phyloP scores from a whole-genome alignment of 64 coral and sea anemone genomes.

The Anthopleura sola region DNA sequence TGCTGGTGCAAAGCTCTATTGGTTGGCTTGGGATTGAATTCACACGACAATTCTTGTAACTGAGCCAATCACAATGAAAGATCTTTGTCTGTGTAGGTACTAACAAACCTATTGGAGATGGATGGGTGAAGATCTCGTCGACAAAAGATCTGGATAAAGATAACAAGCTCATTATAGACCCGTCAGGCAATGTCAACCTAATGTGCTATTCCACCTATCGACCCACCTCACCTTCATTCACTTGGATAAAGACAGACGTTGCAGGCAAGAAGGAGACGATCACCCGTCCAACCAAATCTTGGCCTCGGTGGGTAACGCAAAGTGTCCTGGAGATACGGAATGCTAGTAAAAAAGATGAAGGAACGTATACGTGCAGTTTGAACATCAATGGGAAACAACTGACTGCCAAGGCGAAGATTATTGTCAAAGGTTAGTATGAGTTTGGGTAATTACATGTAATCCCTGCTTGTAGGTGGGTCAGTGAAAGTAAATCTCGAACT shows the following conservation, averaged over 20 bases:
- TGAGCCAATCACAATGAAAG: not conserved
- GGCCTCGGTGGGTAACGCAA: not conserved
- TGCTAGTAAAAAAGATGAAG: slow-evolving; percentile 21
- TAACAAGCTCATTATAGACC: not conserved
- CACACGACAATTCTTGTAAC: not conserved
- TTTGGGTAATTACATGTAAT: not conserved
- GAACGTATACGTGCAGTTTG: slow-evolving; percentile 32
- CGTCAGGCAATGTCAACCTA: not conserved
- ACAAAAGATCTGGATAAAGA: not conserved
- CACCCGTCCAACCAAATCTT: not conserved
- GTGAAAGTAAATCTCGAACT: no score
- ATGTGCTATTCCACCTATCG: slow-evolving; percentile 3
- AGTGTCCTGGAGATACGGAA: slow-evolving; percentile 38
- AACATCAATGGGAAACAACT: not conserved
- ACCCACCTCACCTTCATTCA: not conserved
- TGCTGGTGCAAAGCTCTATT: no score
- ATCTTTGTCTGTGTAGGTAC: not conserved
- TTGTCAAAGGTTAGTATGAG: not conserved
- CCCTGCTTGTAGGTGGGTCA: not conserved
- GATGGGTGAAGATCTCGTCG: not conserved
- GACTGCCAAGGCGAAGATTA: not conserved
- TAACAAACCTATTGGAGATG: not conserved
- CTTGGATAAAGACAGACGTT: slow-evolving; percentile 6
- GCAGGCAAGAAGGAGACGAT: not conserved
- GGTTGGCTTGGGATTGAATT: no score